Conservation (phyloP, 2,113 vertebrate species). For the Anseranas semipalmata region DNA sequence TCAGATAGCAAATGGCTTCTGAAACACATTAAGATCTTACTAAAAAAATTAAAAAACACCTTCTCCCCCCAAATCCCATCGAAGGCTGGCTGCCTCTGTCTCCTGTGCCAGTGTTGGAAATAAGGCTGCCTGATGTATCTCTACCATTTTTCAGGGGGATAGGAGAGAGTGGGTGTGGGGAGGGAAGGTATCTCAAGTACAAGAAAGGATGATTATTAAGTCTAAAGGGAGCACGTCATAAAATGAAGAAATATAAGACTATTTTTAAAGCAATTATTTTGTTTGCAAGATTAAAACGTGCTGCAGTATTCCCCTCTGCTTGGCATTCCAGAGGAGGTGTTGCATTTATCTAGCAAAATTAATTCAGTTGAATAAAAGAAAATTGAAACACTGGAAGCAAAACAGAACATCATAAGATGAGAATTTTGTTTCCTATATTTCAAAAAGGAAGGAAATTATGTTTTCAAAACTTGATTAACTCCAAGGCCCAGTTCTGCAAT, state of each 20-base stretch:
- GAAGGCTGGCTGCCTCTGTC: not conserved
- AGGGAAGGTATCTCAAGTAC: constrained; percentile 35
- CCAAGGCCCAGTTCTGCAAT: not conserved
- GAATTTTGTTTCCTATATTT: not conserved
- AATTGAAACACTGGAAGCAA: not conserved
- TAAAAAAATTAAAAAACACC: not conserved
- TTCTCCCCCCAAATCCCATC: fast-evolving
- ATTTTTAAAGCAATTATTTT: constrained; percentile 55
- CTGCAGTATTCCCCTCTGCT: constrained; percentile 37
- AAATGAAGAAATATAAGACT: constrained; percentile 19
- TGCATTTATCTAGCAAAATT: not conserved
- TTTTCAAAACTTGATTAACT: not conserved
- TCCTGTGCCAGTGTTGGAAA: not conserved
- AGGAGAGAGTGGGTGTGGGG: constrained; percentile 52
- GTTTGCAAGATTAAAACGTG: constrained; percentile 27
- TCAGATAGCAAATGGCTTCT: not conserved
- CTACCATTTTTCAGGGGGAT: constrained; percentile 19
- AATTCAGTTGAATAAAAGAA: not conserved
- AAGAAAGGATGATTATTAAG: constrained; percentile 47
- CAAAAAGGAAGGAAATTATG: not conserved
- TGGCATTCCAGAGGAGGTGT: constrained; percentile 32
- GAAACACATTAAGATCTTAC: not conserved
- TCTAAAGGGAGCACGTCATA: constrained; percentile 29
- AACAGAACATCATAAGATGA: not conserved
- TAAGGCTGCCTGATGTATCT: not conserved